Evolutionary conservation across 2,888 invertebrate species (phyloP), one percentile per base, ranked within the genome.

Genomic region (Hecatera dysodea): DNA sequence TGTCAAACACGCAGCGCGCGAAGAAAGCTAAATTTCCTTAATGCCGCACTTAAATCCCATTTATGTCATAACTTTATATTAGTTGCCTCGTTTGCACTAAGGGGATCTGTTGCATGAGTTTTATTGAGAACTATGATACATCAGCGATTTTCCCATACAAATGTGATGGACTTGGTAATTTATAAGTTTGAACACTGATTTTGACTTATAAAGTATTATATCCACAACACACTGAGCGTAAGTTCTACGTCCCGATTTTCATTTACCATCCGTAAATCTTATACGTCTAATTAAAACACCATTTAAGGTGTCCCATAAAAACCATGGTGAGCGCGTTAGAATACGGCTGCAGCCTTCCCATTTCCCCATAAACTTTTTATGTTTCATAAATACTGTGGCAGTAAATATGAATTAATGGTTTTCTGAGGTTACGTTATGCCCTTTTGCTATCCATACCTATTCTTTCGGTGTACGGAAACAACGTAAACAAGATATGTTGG

Each of bases 321-420:
- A 94, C 87, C 75, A 60, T 61, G 60, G 62, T 63, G 72, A 75
- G 87, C 83, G 83, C 83, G 90, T 86, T 88, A 90, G 90, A 93
- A 92, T 92, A 93, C 89, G 90, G 89, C 89, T 90, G 89, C 89
- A 91, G 90, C 90, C 89, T 92, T 93, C 92, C 91, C 88, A 92
- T 90, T 90, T 93, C 91, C 90, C 92, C 94, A 89, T 95, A 95
- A 95, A 93, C 76, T 88, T 93, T 95, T 95, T 93, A 95, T 94
- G 95, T 92, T 92, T 93, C 95, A 94, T 95, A 95, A 95, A 95
- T 94, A 92, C 88, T 88, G 87, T 83, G 87, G 92, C 88, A 92
- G 93, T 94, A 94, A 94, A 94, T 94, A 93, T 91, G 93, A 93
- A 94, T 94, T 94, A 94, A 95, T 93, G 93, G 91, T 85, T 90